These are phyloP conservation scores for Neosilurus hyrtlii DNA, from an alignment of 2,797 vertebrate genomes.

Conservation along the genomic window DNA sequence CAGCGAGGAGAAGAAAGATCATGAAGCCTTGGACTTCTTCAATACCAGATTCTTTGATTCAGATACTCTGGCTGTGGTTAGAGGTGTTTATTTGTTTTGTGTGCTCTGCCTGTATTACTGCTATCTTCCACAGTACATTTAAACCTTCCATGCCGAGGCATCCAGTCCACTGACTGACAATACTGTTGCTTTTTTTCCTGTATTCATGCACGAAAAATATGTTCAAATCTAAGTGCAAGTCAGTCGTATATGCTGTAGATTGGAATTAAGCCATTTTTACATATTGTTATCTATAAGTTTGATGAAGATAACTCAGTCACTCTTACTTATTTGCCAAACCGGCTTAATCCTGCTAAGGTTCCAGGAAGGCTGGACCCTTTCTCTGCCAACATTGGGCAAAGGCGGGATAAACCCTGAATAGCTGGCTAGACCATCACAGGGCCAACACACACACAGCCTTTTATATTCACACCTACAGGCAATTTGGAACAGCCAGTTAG, in stretches of 20 bases:
- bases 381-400: no score
- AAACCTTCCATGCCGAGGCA: neutral
- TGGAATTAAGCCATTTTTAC: neutral
- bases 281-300: neutral
- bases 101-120: neutral
- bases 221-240: no score
- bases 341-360: no score
- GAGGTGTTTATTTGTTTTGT: constrained; percentile 13
- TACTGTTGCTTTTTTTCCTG: neutral
- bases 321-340: no score
- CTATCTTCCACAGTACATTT: neutral
- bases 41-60: constrained; percentile 27
- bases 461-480: no score
- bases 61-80: constrained; percentile 1
- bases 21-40: constrained; percentile 4
- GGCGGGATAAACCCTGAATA: no score
- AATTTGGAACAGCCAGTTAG: no score
- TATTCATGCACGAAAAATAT: neutral
- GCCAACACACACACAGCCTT: no score
- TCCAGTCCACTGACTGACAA: neutral
- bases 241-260: neutral
- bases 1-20: constrained; percentile 34
- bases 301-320: neutral
- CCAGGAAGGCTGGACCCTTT: no score
- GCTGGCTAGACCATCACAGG: no score